Evolutionary conservation across 2,888 invertebrate genomes (phyloP), one percentile per base, ranked within the genome.

Genomic region (Phortica magna): DNA sequence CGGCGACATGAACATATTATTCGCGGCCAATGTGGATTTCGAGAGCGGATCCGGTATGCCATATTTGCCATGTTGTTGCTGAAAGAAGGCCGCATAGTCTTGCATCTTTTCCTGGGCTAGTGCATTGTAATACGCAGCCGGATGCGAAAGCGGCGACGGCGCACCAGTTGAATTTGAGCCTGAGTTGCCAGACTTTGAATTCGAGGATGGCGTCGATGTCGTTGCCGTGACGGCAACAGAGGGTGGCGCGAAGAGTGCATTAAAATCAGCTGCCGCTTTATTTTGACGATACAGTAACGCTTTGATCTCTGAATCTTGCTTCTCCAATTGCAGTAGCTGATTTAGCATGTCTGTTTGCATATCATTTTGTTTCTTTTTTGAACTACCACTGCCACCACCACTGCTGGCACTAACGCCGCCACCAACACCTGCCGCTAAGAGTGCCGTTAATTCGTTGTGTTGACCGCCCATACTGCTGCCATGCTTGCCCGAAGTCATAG

Each of bases 1-100:
- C 19, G 95, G 95, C 7, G 95, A 94, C 83, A 96, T 93, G 82
- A 96, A 96, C 93, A 96, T 95, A 88, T 96, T 96, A 84, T 95
- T 95, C 0, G 96, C 95, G 9, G 95, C 95, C 80, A 96, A 92
- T 42, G 95, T 95, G 12, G 95, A 94, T 87, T 96, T 95, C 0
- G 95, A 95, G 92, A 96, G 93, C 0, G 96, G 95, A 91, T 96
- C 96, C 0, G 96, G 95, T 82, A 95, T 94, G 6, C 91, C 89
- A 77, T 90, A 89, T 84, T 92, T 92, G 77, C 91, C 91, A 74
- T 89, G 89, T 72, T 88, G 91, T 80, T 90, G 94, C 92, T 81
- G 94, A 88, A 81, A 93, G 91, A 79, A 94, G 59, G 83, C 93
- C 79, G 80, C 93, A 90, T 88, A 93, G 91, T 80, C 94, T 92